Base-by-base conservation (phyloP, 2,888 invertebrate genomes). In the Napeogenes inachia region DNA sequence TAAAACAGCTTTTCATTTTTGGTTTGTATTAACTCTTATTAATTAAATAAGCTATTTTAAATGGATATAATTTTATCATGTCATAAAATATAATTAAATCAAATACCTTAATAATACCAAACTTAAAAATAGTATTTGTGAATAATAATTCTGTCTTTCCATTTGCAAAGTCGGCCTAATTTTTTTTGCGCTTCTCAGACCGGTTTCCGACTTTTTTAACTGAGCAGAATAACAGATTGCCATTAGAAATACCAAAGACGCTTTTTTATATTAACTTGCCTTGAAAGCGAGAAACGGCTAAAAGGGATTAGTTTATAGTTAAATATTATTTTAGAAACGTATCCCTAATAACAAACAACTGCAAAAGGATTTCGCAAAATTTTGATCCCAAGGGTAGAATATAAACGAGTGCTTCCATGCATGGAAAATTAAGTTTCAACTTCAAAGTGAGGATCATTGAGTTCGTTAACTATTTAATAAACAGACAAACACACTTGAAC, bases 141-240 rank as follows among this genome's bases (percentile, higher is more conserved):
- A 42, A 42, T 42, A 21, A 21, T 10, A 10, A 10, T 12, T 42
- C 42, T 42, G 42, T 42, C 42, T 6, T 38, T 38, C 38, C 38
- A 42, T 42, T 10, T 42, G 12, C 10, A 6, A 42, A 21, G 21
- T 21, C 21, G 50, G 35, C 38, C 59, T 59, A n/a, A 53, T 56
- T 54, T 67, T 69, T 69, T 69, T 69, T 69, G 64, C 59, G 38
- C 30, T 57, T 47, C 57, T 42, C 35, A 57, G 67, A 69, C 67
- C 69, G 66, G 69, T 58, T 62, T 57, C 53, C 12, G 54, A 54
- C n/a, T 57, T 64, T 62, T 66, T 63, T 64, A 60, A 61, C 62
- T 58, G 35, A 56, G 45, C 59, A 60, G 68, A 54, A 64, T 72
- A 70, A 71, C 70, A 74, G 74, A 73, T 56, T 32, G 54, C 59